Base-by-base conservation (phyloP, 2,888 invertebrate genomes). In the Luffia ferchaultella region DNA sequence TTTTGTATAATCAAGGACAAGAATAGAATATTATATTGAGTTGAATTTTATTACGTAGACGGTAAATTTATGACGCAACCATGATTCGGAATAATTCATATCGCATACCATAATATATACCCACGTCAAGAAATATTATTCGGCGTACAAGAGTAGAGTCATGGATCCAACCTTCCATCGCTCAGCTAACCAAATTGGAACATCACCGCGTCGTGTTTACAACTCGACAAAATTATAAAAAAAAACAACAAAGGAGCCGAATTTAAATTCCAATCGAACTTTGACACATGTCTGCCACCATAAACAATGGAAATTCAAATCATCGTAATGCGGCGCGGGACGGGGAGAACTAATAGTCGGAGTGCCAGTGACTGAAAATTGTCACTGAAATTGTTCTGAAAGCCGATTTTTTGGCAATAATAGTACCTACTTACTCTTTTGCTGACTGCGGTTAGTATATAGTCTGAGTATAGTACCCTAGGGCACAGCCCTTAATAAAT, bases 241-340 rank as follows among this genome's bases (percentile, higher is more conserved):
- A 44, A 2, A 15, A 68, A 74, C 73, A 78, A 82, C 83, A 83
- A 83, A 82, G 78, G 68, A 76, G 79, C 83, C 83, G 83, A 83
- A 80, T 82, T 79, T 76, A 76, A 82, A 80, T 83, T 80, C 83
- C 77, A 76, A 78, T 82, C 80, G 83, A 83, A 82, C 82, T 82
- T 80, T 82, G 83, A 83, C 83, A 82, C 80, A 83, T 82, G 83
- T 80, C 83, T 83, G 83, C 83, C 83, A 82, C 83, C 80, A 83
- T 79, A 83, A 82, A 83, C 83, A 83, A 83, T 82, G 74, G 76
- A 77, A 79, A 80, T 76, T 78, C 83, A 76, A 83, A 83, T 83
- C 83, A 82, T 83, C 76, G 45, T 49, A 16, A 71, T 76, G 65
- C 68, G 63, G 69, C 74, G 73, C 69, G 73, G 71, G 63, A 60